These are phyloP conservation scores for Chorisops tibialis DNA, from an alignment of 2,888 invertebrate species.

Conservation along the genomic window DNA sequence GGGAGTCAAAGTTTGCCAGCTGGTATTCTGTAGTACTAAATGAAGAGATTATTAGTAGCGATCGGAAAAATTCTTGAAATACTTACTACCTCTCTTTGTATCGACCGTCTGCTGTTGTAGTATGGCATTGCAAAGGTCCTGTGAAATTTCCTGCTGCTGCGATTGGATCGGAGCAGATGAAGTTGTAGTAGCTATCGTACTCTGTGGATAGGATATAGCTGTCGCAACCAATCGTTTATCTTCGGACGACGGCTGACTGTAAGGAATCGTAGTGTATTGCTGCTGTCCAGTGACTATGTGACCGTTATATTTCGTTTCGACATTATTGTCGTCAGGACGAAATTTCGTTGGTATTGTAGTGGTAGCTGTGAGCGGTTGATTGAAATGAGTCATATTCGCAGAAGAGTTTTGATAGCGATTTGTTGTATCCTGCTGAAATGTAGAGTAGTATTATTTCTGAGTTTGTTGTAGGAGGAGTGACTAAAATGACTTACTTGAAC, in stretches of 20 bases:
- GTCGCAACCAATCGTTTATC: conserved; percentile 43
- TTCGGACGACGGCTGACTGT: conserved; percentile 39
- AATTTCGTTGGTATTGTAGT: conserved; percentile 61
- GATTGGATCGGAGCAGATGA: conserved; percentile 37
- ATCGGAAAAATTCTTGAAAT: neutral
- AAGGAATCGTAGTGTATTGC: conserved; percentile 43
- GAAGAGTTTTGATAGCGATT: conserved; percentile 47
- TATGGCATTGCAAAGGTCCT: conserved; percentile 52
- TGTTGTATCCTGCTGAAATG: conserved; percentile 34
- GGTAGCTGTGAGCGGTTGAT: conserved; percentile 51
- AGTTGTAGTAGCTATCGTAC: conserved; percentile 40
- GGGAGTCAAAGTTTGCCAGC: conserved; percentile 56
- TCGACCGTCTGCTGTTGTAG: conserved; percentile 49
- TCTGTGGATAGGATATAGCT: conserved; percentile 44
- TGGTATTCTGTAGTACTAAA: conserved; percentile 50
- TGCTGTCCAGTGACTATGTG: conserved; percentile 46
- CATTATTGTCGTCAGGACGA: conserved; percentile 56
- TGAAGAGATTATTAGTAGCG: neutral
- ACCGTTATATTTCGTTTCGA: conserved; percentile 57
- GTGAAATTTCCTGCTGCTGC: conserved; percentile 49
- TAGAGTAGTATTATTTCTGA: conserved; percentile 17
- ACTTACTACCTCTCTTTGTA: conserved; percentile 42
- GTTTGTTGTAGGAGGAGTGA: conserved; percentile 15
- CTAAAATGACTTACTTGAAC: conserved; percentile 42
- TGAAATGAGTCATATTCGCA: conserved; percentile 55